Evolutionary conservation across 2,113 vertebrate genomes (phyloP).

Genomic region (Xenopus borealis): DNA sequence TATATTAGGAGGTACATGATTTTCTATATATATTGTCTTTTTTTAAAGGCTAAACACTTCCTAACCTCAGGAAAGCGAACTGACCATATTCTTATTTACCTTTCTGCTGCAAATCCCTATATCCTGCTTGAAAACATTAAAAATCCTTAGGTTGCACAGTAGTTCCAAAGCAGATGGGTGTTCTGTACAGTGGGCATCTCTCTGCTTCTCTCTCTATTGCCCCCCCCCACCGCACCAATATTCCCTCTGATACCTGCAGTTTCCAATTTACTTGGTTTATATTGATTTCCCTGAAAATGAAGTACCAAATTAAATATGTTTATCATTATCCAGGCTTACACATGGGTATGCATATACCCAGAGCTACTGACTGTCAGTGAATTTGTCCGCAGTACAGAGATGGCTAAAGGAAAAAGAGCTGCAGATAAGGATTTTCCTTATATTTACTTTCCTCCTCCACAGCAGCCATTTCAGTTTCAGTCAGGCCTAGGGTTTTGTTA

Average conservation of each 20-base stretch:
- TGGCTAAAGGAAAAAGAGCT: background rate
- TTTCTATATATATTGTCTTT: too few species aligned
- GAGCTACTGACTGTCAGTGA: background rate
- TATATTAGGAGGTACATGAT: too few species aligned
- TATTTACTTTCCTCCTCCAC: background rate
- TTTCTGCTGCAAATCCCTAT: too few species aligned
- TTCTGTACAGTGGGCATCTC: conserved; percentile 1
- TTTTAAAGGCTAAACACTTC: too few species aligned
- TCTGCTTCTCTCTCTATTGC: background rate
- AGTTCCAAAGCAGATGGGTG: background rate
- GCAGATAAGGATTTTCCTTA: background rate
- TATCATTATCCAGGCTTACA: conserved; percentile 45
- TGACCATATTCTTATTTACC: too few species aligned
- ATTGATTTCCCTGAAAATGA: conserved; percentile 60
- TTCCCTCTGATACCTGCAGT: conserved; percentile 7
- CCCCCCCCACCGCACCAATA: conserved; percentile 9
- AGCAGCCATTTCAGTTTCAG: conserved; percentile 8
- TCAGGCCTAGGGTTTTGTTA: conserved; percentile 26
- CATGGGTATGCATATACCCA: background rate
- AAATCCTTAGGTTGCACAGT: background rate
- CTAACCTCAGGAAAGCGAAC: too few species aligned
- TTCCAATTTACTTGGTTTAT: conserved; percentile 58
- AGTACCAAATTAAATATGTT: conserved; percentile 53
- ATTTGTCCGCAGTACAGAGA: background rate
- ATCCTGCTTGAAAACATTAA: too few species aligned